These are phyloP conservation scores for Steinernema hermaphroditum DNA, from an alignment of 2,888 invertebrate species.

Conservation along the genomic window DNA sequence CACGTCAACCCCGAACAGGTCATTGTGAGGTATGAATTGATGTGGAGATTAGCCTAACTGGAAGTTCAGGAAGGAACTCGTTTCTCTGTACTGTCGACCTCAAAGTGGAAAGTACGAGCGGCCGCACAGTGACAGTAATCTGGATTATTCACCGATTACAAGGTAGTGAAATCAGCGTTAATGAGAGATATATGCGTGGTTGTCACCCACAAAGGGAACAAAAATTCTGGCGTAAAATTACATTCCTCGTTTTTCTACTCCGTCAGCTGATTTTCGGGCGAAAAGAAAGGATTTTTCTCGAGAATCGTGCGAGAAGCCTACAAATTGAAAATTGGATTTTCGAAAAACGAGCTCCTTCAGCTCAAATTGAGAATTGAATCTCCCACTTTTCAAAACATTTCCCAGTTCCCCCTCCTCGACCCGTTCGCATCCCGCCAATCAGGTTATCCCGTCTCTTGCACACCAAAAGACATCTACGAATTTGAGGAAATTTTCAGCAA, in stretches of 20 bases:
- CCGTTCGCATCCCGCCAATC: neutral
- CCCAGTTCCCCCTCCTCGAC: neutral
- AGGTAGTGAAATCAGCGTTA: too few relatives aligned
- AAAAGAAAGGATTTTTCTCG: too few relatives aligned
- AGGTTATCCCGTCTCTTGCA: neutral
- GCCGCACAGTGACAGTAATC: neutral
- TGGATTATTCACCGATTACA: too few relatives aligned
- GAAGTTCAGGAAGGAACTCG: neutral
- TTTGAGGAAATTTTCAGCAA: neutral
- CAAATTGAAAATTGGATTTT: neutral
- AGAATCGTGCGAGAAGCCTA: too few relatives aligned
- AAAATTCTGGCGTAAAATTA: too few relatives aligned
- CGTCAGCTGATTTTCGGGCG: too few relatives aligned
- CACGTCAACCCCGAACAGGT: too few relatives aligned
- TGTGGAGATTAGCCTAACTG: neutral
- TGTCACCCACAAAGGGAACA: too few relatives aligned
- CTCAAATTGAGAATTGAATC: neutral
- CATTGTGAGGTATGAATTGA: too few relatives aligned
- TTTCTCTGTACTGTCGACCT: neutral
- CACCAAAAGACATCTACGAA: too few relatives aligned
- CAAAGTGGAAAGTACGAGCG: neutral
- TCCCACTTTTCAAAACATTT: constrained; percentile 12
- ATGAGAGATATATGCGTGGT: too few relatives aligned
- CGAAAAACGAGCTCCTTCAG: neutral
- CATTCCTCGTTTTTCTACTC: too few relatives aligned